These are phyloP conservation scores for Danionella dracula DNA, from an alignment of 2,797 vertebrate genomes.

Conservation along the genomic window DNA sequence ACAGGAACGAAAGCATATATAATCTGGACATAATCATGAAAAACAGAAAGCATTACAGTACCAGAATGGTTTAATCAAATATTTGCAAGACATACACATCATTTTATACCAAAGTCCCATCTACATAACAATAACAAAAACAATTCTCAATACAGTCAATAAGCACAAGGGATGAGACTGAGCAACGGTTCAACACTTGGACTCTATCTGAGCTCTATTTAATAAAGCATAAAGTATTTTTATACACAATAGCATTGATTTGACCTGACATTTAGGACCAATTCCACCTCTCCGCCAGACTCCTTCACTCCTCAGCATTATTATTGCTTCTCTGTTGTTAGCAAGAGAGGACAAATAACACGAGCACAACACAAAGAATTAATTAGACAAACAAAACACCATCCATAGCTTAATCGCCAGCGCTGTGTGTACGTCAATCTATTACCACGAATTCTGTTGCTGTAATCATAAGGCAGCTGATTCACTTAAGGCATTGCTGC, in stretches of 20 bases:
- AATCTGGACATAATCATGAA: no score
- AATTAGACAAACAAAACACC: background rate
- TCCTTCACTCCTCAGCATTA: constrained; percentile 55
- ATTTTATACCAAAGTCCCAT: constrained; percentile 51
- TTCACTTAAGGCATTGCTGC: constrained; percentile 72
- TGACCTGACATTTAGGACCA: constrained; percentile 62
- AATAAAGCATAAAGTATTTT: constrained; percentile 87
- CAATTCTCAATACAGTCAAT: constrained; percentile 61
- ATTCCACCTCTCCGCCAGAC: constrained; percentile 48
- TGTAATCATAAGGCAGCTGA: constrained; percentile 66
- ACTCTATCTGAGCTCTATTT: constrained; percentile 79
- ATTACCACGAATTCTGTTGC: background rate
- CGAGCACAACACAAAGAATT: background rate
- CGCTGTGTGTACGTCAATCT: background rate
- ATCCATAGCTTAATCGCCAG: background rate
- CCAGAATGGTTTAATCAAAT: constrained; percentile 52
- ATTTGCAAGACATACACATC: constrained; percentile 47
- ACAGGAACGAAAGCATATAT: no score
- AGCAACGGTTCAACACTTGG: constrained; percentile 77
- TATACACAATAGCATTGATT: constrained; percentile 69
- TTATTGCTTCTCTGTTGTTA: constrained; percentile 62
- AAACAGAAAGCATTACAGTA: constrained; percentile 36
- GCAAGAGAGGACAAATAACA: constrained; percentile 1
- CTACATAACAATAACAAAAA: constrained; percentile 41
- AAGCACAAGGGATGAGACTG: constrained; percentile 70